Evolutionary conservation across 2,113 vertebrate species (phyloP).

Genomic region (Desmodus rotundus): DNA sequence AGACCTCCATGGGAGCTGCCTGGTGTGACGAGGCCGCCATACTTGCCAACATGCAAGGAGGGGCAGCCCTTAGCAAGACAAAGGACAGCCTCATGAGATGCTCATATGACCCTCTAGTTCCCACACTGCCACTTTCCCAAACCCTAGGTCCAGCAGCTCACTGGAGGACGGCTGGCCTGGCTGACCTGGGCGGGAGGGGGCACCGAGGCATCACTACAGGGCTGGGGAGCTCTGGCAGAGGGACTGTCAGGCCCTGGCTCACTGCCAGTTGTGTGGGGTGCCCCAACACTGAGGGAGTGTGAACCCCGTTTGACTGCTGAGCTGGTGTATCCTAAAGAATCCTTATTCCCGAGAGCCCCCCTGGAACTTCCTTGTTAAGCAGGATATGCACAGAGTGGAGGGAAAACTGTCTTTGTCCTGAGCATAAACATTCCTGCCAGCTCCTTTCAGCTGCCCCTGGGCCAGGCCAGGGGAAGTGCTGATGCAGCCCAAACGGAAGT

Average conservation of each 20-base stretch:
- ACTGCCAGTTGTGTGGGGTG: too few relatives aligned
- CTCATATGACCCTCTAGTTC: background rate
- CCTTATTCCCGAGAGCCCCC: background rate
- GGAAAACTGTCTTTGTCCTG: background rate
- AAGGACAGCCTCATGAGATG: background rate
- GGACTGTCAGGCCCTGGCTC: background rate
- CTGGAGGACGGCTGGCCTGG: background rate
- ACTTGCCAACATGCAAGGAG: background rate
- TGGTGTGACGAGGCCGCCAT: background rate
- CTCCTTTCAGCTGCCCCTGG: background rate
- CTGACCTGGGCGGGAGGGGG: background rate
- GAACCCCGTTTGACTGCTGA: background rate
- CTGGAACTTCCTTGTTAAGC: slow-evolving; percentile 6
- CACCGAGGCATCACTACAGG: background rate
- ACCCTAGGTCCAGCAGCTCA: background rate
- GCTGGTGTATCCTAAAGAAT: background rate
- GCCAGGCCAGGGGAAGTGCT: slow-evolving; percentile 19
- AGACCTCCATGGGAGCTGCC: background rate
- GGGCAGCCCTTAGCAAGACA: background rate
- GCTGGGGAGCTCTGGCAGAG: background rate
- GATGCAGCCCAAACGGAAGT: background rate
- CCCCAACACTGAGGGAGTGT: background rate
- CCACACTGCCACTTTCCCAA: background rate
- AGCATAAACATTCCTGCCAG: slow-evolving; percentile 1
- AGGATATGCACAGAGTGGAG: background rate